Evolutionary conservation across 2,888 invertebrate genomes (phyloP), one percentile per base, ranked within the genome.

Genomic region (Calameuta filiformis): DNA sequence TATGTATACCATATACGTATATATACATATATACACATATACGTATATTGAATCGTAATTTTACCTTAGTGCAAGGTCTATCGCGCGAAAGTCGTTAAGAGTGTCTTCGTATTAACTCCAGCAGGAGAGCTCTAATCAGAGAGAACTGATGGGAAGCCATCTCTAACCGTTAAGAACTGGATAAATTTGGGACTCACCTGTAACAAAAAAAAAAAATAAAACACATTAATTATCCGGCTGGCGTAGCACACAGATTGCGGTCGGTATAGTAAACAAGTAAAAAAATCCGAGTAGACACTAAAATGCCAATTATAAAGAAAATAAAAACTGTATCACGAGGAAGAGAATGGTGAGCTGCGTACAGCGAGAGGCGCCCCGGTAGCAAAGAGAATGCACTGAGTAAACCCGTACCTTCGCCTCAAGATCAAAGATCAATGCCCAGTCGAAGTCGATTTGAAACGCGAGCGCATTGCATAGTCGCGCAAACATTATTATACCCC

Each of bases 401-500:
- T 80, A 82, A 84, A 82, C 81, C 23, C 56, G 82, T 81, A 77
- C 79, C 79, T 83, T 83, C 80, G 81, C 76, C 77, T 83, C 80
- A 81, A 85, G 84, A 87, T 86, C 83, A 84, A 87, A 85, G 84
- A 87, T 87, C 84, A 83, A 83, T 87, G 84, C 81, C 82, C 83
- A 85, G 79, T 82, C 83, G 81, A 34, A 83, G 83, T 84, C 83
- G 83, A 85, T 84, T 83, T 84, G 84, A 85, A 84, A 85, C 82
- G 81, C 83, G 84, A 81, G 81, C 83, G 83, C 83, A 85, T 84
- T 80, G 83, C 83, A 86, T 83, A 84, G 82, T 86, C 84, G 85
- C 83, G 84, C 84, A 86, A 86, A 86, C 84, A 85, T 87, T 87
- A 85, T 87, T 85, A 87, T 87, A 85, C 83, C 79, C 80, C 82